Base-by-base conservation (phyloP, 2,888 invertebrate species). In the Platerodrilus igneus region DNA sequence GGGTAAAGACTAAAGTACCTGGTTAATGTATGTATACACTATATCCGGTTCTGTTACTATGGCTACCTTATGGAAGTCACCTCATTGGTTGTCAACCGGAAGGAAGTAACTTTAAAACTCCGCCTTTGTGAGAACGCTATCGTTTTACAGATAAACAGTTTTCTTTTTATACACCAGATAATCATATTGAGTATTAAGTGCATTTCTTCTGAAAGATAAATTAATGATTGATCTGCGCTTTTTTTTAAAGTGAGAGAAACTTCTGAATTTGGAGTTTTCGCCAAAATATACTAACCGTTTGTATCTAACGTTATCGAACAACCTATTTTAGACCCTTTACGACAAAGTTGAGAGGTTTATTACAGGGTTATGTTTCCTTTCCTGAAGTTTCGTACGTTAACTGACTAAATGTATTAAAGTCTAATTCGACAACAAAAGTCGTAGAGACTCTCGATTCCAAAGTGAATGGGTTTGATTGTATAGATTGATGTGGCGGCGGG, bases 31-130 rank as follows among this genome's bases (percentile, higher is more conserved):
- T 43, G 43, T 43, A 35, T 43, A 39, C 32, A 30, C 35, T 48
- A 56, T 53, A 57, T 57, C 57, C 55, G 56, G 55, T 43, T 42
- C 39, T 50, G 63, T 64, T 60, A 50, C 62, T 57, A 61, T 62
- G 60, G 58, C 52, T 52, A 63, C 63, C 56, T 56, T 55, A 50
- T 48, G 47, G 48, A 47, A 37, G 44, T 27, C 31, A 43, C 47
- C 42, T 49, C 53, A 64, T 64, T 64, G 64, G 64, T 50, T 45
- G 54, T 39, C 47, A 39, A 58, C 60, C 62, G 64, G 64, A 64
- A 64, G 63, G 61, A 63, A 63, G 60, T 43, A 31, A 28, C 57
- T 58, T 56, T n/a, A 54, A 44, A 43, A 43, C 52, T 47, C 53
- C 57, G 53, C 60, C 56, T 50, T 47, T 46, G 31, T 48, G 52